These are phyloP conservation scores for Oegoconia quadripuncta DNA, from an alignment of 2,888 invertebrate genomes.

Conservation along the genomic window DNA sequence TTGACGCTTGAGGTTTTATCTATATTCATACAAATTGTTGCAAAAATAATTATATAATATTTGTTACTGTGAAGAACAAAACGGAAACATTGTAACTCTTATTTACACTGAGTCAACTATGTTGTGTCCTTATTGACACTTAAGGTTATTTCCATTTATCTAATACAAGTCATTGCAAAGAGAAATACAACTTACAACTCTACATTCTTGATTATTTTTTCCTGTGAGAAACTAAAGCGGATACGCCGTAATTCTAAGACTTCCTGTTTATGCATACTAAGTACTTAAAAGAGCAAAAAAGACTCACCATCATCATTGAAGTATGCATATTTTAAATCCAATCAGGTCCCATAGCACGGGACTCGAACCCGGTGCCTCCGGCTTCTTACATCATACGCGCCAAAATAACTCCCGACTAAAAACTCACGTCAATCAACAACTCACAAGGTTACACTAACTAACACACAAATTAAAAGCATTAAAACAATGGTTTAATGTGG, in stretches of 20 bases:
- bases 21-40: too few relatives aligned
- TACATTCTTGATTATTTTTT: too few relatives aligned
- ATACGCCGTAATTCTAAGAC: too few relatives aligned
- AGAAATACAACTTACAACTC: too few relatives aligned
- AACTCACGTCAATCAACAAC: conserved; percentile 62
- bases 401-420: conserved; percentile 63
- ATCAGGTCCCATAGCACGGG: conserved; percentile 50
- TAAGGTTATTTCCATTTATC: too few relatives aligned
- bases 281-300: background rate
- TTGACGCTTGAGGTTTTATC: too few relatives aligned
- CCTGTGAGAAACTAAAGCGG: too few relatives aligned
- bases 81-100: conserved; percentile 1
- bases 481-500: conserved; percentile 28
- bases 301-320: conserved; percentile 74
- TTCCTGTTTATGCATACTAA: background rate
- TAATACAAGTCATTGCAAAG: too few relatives aligned
- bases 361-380: conserved; percentile 56
- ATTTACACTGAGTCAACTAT: too few relatives aligned
- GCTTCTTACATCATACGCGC: conserved; percentile 68
- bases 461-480: conserved; percentile 36
- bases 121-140: too few relatives aligned
- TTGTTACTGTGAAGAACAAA: background rate
- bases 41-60: too few relatives aligned
- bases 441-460: conserved; percentile 69
- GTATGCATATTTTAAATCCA: conserved; percentile 62